Evolutionary conservation across 2,113 vertebrate species (phyloP), one percentile per base, ranked within the genome.

Genomic region (Catharus fuscescens): DNA sequence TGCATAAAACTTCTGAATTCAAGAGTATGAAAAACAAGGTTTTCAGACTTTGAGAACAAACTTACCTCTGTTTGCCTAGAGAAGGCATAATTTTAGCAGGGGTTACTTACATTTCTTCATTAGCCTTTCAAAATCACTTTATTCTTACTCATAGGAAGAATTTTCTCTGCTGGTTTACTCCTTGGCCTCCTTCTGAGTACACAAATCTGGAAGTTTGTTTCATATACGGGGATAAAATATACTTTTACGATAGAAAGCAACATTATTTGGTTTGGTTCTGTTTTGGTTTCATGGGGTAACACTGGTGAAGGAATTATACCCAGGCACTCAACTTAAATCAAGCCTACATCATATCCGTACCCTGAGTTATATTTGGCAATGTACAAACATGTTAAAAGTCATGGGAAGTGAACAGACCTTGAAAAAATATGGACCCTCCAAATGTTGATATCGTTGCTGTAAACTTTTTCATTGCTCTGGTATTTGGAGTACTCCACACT

Each of bases 381-480:
- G 57, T 44, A 34, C 45, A 93, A 92, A 56, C 86, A 81, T 84
- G 91, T 84, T 74, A 59, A 93, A 89, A 95, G 73, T 76, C 83
- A 95, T 69, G 83, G 91, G 86, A 96, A 96, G 74, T 72, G 84
- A 92, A 47, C 70, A 93, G 93, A 82, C 59, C 18, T 78, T 74
- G 86, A 88, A 97, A 96, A 97, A 88, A 90, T 80, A 97, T 3
- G 76, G 85, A 88, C 81, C 80, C 80, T 94, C 88, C 64, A 86
- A 96, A 90, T 92, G 94, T 95, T 94, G 92, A 94, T 92, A 88
- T 86, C 34, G 67, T 64, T 93, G 85, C 79, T 96, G 72, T 94
- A 95, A 93, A 96, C 93, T 82, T 92, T 92, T 96, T 96, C 93
- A 64, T 86, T 90, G 88, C 90, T 93, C 84, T 94, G 95, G 92